phyloP scores from a whole-genome alignment of 2,113 vertebrate species.

The Heptranchias perlo region DNA sequence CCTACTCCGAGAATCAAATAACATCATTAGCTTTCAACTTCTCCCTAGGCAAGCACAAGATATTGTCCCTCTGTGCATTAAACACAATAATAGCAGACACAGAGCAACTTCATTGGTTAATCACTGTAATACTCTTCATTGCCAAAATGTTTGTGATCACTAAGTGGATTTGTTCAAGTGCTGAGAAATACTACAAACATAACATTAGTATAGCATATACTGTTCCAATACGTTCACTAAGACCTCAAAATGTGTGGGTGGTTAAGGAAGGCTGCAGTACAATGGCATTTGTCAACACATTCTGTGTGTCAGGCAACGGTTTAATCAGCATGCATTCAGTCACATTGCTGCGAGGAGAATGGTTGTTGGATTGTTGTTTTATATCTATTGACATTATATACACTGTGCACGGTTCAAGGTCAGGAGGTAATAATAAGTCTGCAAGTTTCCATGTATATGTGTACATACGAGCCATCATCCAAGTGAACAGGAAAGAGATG shows the following conservation, averaged over 20 bases:
- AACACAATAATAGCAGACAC: no score
- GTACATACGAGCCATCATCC: background rate
- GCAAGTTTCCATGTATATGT: background rate
- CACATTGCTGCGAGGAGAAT: background rate
- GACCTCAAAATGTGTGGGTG: background rate
- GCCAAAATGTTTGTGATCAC: background rate
- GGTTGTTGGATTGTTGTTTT: background rate
- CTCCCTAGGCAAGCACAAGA: no score
- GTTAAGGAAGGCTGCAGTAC: background rate
- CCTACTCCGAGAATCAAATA: background rate
- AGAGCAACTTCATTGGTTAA: background rate
- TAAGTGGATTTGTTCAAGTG: background rate
- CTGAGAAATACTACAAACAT: background rate
- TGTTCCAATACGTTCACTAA: background rate
- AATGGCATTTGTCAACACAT: background rate
- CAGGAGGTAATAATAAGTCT: background rate
- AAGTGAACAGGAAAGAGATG: background rate
- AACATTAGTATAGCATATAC: background rate
- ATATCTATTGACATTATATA: background rate
- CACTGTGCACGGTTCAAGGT: background rate
- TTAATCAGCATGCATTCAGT: background rate
- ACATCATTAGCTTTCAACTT: no score
- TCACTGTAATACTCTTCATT: background rate
- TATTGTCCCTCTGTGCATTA: no score
- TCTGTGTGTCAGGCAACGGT: background rate